These are phyloP conservation scores for Planiliza haematocheilus DNA, from an alignment of 2,113 vertebrate species.

Conservation along the genomic window DNA sequence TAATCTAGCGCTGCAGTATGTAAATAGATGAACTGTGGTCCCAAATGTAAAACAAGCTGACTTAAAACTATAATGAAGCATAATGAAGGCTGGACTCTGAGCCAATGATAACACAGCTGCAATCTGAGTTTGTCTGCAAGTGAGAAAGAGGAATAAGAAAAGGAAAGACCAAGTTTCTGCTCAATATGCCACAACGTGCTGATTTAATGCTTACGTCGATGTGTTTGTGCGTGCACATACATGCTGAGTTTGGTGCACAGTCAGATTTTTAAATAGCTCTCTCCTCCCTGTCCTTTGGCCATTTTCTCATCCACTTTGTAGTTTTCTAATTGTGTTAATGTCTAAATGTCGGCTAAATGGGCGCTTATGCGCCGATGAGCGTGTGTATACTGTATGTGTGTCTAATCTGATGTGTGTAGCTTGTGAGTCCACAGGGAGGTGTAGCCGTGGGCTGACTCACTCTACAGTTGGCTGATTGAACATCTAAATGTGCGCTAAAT, in stretches of 20 bases:
- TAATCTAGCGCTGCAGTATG: constrained; percentile 52
- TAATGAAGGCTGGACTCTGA: constrained; percentile 69
- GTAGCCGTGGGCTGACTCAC: constrained; percentile 60
- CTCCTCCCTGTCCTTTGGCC: constrained; percentile 14
- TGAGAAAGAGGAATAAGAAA: background rate
- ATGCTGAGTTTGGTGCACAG: background rate
- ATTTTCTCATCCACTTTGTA: constrained; percentile 47
- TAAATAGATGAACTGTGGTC: constrained; percentile 66
- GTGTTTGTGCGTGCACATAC: constrained; percentile 2
- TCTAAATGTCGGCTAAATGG: constrained; percentile 48
- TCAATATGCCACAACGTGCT: background rate
- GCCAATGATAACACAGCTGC: constrained; percentile 78
- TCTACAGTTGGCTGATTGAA: constrained; percentile 73
- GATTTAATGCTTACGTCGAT: background rate
- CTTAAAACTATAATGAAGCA: constrained; percentile 78
- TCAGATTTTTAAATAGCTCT: constrained; percentile 25
- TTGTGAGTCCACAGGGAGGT: constrained; percentile 51
- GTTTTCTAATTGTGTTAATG: constrained; percentile 56
- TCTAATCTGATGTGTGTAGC: constrained; percentile 41
- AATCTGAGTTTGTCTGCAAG: constrained; percentile 17
- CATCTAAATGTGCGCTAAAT: constrained; percentile 74
- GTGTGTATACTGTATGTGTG: constrained; percentile 17
- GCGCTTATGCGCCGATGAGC: constrained; percentile 6
- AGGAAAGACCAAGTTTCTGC: background rate
- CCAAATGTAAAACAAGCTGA: constrained; percentile 77